Conservation (phyloP, 2,888 invertebrate species). For the Tethea ocularis region DNA sequence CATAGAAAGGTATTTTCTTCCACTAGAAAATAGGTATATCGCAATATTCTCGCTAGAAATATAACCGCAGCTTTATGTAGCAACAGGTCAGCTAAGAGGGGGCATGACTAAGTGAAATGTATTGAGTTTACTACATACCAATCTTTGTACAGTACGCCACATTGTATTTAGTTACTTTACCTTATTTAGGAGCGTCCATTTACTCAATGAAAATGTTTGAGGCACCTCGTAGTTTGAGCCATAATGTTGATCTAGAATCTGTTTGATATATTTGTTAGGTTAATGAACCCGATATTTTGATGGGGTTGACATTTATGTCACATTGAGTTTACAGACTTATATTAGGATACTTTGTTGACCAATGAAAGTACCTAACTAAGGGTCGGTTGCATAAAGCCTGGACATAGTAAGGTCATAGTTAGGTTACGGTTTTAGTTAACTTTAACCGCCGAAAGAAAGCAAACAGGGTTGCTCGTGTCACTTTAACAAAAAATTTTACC, state of each 20-base stretch:
- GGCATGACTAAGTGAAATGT: slow-evolving; percentile 24
- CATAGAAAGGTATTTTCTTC: too few relatives aligned
- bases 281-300: background rate
- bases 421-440: too few relatives aligned
- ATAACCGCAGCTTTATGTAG: background rate
- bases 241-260: background rate
- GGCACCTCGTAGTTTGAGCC: background rate
- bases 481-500: too few relatives aligned
- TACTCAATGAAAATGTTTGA: slow-evolving; percentile 8
- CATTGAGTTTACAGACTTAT: background rate
- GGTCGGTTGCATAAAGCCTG: too few relatives aligned
- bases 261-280: background rate
- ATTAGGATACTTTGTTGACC: background rate
- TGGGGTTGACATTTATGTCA: background rate
- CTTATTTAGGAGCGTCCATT: slow-evolving; percentile 8
- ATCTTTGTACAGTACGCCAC: slow-evolving; percentile 25
- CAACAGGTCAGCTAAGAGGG: slow-evolving; percentile 25
- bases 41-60: background rate
- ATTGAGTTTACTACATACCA: slow-evolving; percentile 22
- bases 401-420: too few relatives aligned
- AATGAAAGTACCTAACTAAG: too few relatives aligned
- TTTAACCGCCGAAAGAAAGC: too few relatives aligned
- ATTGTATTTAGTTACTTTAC: slow-evolving; percentile 21
- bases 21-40: too few relatives aligned
- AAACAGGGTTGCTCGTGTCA: too few relatives aligned